phyloP scores from a whole-genome alignment of 1,140 invertebrate species.

The Hylyphantes graminicola region DNA sequence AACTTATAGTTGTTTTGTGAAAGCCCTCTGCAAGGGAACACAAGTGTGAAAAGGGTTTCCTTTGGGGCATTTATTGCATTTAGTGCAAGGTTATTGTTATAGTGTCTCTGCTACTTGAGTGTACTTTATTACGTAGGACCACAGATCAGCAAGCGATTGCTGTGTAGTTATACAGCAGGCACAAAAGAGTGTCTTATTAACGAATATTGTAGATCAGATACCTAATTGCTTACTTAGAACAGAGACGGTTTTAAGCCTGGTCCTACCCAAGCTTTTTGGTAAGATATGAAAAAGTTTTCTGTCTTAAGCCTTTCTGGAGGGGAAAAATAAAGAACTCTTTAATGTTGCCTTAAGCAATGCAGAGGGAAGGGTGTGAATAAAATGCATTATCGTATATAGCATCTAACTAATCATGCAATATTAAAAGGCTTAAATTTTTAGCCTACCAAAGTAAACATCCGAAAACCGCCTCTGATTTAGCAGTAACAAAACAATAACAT shows the following conservation, averaged over 20 bases:
- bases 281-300: too few species aligned
- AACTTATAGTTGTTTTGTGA: neutral
- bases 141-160: conserved; percentile 9
- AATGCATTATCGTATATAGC: neutral
- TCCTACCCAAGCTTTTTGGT: too few species aligned
- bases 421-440: neutral
- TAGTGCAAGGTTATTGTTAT: conserved; percentile 58
- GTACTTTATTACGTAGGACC: conserved; percentile 23
- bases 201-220: neutral
- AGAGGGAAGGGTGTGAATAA: conserved; percentile 5
- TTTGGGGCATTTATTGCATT: conserved; percentile 51
- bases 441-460: too few species aligned
- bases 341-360: neutral
- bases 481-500: conserved; percentile 54
- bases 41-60: neutral
- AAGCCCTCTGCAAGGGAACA: conserved; percentile 15
- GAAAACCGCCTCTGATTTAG: conserved; percentile 37
- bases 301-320: too few species aligned
- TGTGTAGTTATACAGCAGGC: conserved; percentile 6
- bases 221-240: neutral
- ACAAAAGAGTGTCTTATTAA: neutral
- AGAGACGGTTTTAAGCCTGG: too few species aligned
- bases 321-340: too few species aligned
- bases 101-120: conserved; percentile 50
- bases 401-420: neutral